Conservation (phyloP, 2,888 invertebrate genomes). For the Cheilosia pagana region DNA sequence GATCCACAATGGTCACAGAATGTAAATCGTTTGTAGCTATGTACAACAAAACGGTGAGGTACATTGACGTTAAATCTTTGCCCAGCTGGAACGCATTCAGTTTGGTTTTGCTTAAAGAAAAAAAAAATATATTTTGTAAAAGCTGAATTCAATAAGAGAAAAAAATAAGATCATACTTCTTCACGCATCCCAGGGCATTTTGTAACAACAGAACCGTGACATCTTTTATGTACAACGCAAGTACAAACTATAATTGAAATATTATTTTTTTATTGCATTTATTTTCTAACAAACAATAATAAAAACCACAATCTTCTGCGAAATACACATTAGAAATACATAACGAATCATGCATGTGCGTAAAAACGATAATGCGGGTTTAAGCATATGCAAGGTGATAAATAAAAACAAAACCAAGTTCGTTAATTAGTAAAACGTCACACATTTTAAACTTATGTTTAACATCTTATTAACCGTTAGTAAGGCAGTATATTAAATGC, state of each 20-base stretch:
- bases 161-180: conserved; percentile 87
- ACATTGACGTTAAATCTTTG: conserved; percentile 98
- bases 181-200: conserved; percentile 99
- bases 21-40: conserved; percentile 98
- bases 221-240: conserved; percentile 99
- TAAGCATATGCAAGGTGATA: conserved; percentile 32
- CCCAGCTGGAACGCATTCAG: conserved; percentile 86
- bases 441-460: background rate
- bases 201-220: conserved; percentile 98
- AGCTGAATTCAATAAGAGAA: conserved; percentile 6
- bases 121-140: conserved; percentile 17
- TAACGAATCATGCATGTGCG: conserved; percentile 46
- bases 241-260: conserved; percentile 92
- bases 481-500: background rate
- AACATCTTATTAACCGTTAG: conserved; percentile 5
- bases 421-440: conserved; percentile 19
- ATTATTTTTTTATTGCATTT: conserved; percentile 35
- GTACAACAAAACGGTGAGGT: conserved; percentile 97
- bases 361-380: conserved; percentile 33
- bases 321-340: conserved; percentile 14
- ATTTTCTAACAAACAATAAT: conserved; percentile 22
- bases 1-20: conserved; percentile 99
- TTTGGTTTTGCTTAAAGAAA: conserved; percentile 83
- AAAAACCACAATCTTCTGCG: conserved; percentile 18
- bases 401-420: conserved; percentile 5